Percentiles rank a stretch among this genome's conserved stretches.
Conservation (phyloP, 2,113 vertebrate species). For the Nettapus auritus region DNA sequence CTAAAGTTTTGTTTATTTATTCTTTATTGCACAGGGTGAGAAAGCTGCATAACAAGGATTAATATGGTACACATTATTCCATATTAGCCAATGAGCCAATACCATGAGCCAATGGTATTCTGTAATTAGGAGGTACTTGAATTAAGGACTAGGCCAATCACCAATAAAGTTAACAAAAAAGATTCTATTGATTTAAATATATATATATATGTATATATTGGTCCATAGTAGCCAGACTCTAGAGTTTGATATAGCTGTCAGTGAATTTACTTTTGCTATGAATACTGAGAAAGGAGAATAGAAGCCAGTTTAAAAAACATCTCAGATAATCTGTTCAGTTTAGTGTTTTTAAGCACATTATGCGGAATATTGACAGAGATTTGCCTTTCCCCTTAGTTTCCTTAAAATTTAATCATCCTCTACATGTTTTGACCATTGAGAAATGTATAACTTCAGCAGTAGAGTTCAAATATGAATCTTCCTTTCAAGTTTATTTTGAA, state of each 20-base stretch:
- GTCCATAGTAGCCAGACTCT: background rate
- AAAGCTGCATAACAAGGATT: background rate
- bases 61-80: background rate
- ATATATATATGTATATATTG: background rate
- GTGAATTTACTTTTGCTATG: background rate
- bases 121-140: background rate
- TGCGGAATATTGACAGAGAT: background rate
- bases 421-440: background rate
- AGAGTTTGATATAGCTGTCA: background rate
- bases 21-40: background rate
- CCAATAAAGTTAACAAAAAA: background rate
- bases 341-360: background rate
- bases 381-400: background rate
- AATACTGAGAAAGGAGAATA: background rate
- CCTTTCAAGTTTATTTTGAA: background rate
- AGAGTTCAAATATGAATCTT: background rate
- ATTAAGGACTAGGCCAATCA: background rate
- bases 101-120: background rate
- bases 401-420: background rate
- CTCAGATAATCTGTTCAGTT: background rate
- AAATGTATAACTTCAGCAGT: background rate
- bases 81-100: no score
- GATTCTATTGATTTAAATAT: background rate
- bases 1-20: background rate
- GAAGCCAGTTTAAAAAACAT: background rate